Base-by-base conservation (phyloP, 2,888 invertebrate species). In the Adela reaumurella region DNA sequence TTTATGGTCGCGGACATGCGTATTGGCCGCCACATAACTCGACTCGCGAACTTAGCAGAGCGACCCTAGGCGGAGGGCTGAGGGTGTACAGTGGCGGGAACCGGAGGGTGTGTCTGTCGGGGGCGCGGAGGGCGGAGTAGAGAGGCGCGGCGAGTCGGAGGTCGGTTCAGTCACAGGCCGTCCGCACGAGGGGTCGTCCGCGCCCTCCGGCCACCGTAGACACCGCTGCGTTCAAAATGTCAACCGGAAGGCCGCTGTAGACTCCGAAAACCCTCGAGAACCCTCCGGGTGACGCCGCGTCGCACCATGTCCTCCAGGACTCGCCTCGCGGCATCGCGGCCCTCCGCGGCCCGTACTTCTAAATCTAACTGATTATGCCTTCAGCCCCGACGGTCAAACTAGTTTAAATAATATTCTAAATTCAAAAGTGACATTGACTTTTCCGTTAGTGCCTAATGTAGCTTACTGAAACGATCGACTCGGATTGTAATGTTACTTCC, bases 1-100 rank as follows among this genome's bases (percentile, higher is more conserved):
- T 68, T 74, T 68, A 64, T 60, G 63, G 64, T 67, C 68, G 69
- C 77, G 77, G 77, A 74, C 78, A 78, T 78, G 78, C 78, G 78
- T 78, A 77, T 71, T 78, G 73, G 74, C 68, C 68, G 65, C 35
- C 11, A 35, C 35, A 35, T 35, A 35, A 24, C 35, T 35, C 35
- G 35, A 14, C 35, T 11, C 35, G 35, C 35, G 35, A 14, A 62
- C 62, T 51, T 48, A 49, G 45, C 49, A 44, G 44, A 46, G 47
- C 60, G 57, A 55, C 51, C 59, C 46, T 67, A 63, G 60, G 57
- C 63, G 52, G 52, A 1, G 29, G 8, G 46, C 14, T 19, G 3
- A 0, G 50, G 61, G 64, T 62, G 57, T 53, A 57, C 55, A 64
- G 54, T 65, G 48, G 53, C 51, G 59, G 53, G 50, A 50, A 51